Base-by-base conservation (phyloP, 30 jellyfish, hydroid and myxozoan genomes). In the Hydractinia echinata region DNA sequence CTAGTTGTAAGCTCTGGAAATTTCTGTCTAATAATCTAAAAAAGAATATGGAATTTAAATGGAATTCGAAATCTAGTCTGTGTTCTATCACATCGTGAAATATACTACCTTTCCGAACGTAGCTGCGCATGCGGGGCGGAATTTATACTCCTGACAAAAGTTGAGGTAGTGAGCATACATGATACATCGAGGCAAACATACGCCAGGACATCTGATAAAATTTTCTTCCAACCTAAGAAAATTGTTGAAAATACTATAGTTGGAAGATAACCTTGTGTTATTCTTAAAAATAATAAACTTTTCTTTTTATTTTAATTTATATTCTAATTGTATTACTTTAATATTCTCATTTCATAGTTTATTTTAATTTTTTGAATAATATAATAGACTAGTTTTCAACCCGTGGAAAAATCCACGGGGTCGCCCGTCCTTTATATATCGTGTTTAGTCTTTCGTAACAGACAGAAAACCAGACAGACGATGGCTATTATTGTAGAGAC, bases 31-130 rank as follows among this genome's bases (percentile, higher is more conserved):
- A 94, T 88, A 21, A 85, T 85, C 99, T 94, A 18, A 74, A 66
- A 84, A 15, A 6, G 3, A 9, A 50, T 1, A 58, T 58, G 19
- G 15, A 11, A 11, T 58, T 58, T 11, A 58, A 73, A 21, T 18
- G 13, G 30, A 16, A 1, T 51, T 14, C 15, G 79, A 15, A 8
- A 72, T 7, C n/a, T n/a, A 1, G 8, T 21, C 67, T 72, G 10
- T 1, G 66, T 72, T 72, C 0, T 21, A 10, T 15, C 21, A 68
- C 21, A 11, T 68, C 53, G 21, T 10, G 79, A 55, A 48, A 4
- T 50, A 10, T 54, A 39, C n/a, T 73, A 91, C 98, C 95, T 87
- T 93, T 61, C 99, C 99, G 76, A 93, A 93, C 2, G 96, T 93
- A 15, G 99, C 99, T 16, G 99, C 95, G 52, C 99, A 94, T 7